Evolutionary conservation across 2,113 vertebrate genomes (phyloP).

Genomic region (Willisornis vidua): DNA sequence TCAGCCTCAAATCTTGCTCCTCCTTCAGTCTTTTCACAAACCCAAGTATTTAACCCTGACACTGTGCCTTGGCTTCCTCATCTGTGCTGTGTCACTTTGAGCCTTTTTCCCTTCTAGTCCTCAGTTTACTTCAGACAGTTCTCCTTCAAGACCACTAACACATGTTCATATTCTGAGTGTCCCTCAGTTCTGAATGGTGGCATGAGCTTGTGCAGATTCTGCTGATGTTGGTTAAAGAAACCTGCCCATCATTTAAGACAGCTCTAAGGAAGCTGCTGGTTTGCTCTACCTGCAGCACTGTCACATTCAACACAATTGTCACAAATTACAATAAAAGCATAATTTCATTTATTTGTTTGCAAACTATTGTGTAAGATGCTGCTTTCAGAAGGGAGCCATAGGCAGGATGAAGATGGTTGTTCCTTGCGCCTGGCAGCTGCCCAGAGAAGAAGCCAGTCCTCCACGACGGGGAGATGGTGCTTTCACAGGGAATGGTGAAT

Average conservation of each 20-base stretch:
- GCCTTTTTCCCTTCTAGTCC: neutral
- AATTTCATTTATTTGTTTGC: neutral
- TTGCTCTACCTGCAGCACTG: neutral
- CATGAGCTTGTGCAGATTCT: neutral
- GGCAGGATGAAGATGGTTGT: neutral
- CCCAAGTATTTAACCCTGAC: neutral
- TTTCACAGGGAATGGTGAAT: neutral
- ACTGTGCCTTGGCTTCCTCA: neutral
- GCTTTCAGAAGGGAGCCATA: neutral
- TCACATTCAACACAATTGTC: neutral
- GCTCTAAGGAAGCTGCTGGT: neutral
- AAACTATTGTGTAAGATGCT: neutral
- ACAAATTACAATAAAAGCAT: neutral
- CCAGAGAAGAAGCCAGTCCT: neutral
- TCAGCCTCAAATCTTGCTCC: neutral
- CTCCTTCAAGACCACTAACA: neutral
- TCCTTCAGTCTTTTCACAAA: neutral
- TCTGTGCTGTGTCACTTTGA: neutral
- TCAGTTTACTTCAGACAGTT: neutral
- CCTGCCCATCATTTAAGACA: neutral
- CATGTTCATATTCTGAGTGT: neutral
- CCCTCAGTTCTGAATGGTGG: neutral
- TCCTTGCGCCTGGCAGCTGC: neutral
- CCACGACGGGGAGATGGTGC: accelerated
- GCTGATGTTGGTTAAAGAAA: neutral